Evolutionary conservation across 2,888 invertebrate genomes (phyloP), one percentile per base, ranked within the genome.

Genomic region (Tetrapedia diversipes): DNA sequence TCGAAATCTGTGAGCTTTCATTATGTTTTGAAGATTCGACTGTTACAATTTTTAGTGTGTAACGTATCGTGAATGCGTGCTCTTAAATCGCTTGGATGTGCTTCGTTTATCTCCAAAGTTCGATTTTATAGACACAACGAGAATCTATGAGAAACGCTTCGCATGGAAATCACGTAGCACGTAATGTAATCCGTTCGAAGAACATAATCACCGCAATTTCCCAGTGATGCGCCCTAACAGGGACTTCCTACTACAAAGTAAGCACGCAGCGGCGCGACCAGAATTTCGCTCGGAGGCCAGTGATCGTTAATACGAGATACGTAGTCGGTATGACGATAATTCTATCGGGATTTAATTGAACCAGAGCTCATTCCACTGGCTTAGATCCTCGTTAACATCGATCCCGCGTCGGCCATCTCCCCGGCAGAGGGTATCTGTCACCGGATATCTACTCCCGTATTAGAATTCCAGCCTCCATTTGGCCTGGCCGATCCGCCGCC

Each of bases 361-460:
- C 27, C 63, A 41, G 51, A 22, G 39, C 63, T 64, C 39, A 29
- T 64, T 53, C 39, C 6, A 7, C n/a, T n/a, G 29, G 8, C 37
- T 34, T 34, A 47, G 60, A 41, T 51, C 39, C 63, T 64, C 63
- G 63, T 64, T 64, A 64, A 64, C 63, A 64, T 64, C 63, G 63
- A 64, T 64, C 63, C 39, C 19, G 19, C n/a, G 19, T 2, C 16
- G 34, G 34, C 19, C 37, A 29, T 59, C 47, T 59, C 32, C n/a
- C 14, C 19, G 32, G 47, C 8, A n/a, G n/a, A n/a, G 47, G 37
- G 39, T 57, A 66, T 57, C 57, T 47, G 56, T 66, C 66, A 59
- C 45, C 16, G 59, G 29, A 59, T 49, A 67, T 67, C 67, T 59
- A 4, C 53, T 32, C 6, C 29, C 8, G 67, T 51, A 59, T 32